Evolutionary conservation across 1,140 invertebrate genomes (phyloP).

Genomic region (Cataglyphis hispanica): DNA sequence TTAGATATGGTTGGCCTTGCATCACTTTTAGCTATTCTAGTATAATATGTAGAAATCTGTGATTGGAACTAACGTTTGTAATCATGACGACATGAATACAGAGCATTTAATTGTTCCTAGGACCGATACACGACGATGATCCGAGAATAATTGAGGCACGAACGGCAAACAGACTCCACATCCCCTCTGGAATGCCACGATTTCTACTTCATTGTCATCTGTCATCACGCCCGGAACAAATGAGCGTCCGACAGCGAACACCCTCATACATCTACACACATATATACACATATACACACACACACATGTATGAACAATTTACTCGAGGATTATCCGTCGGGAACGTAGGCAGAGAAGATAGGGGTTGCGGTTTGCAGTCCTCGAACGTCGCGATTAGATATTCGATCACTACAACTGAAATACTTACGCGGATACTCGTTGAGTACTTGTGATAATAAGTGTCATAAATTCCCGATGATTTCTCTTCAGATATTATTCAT

Average conservation of each 20-base stretch:
- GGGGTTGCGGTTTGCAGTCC: constrained; percentile 27
- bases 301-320: constrained; percentile 76
- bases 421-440: background rate
- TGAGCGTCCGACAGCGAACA: constrained; percentile 80
- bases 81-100: constrained; percentile 71
- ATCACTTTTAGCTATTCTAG: too few species aligned
- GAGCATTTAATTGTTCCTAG: constrained; percentile 73
- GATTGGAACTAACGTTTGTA: constrained; percentile 62
- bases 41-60: too few species aligned
- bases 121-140: constrained; percentile 83
- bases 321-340: constrained; percentile 83
- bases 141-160: constrained; percentile 85
- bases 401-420: constrained; percentile 24
- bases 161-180: constrained; percentile 84
- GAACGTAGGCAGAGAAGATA: constrained; percentile 40
- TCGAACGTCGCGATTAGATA: constrained; percentile 25
- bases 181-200: constrained; percentile 68
- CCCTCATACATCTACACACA: background rate
- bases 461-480: background rate
- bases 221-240: constrained; percentile 85
- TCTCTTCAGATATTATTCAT: background rate
- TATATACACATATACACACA: background rate
- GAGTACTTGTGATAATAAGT: background rate
- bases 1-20: too few species aligned
- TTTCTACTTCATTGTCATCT: constrained; percentile 85